Evolutionary conservation across 2,797 vertebrate genomes (phyloP).

Genomic region (Bothrops alternatus): DNA sequence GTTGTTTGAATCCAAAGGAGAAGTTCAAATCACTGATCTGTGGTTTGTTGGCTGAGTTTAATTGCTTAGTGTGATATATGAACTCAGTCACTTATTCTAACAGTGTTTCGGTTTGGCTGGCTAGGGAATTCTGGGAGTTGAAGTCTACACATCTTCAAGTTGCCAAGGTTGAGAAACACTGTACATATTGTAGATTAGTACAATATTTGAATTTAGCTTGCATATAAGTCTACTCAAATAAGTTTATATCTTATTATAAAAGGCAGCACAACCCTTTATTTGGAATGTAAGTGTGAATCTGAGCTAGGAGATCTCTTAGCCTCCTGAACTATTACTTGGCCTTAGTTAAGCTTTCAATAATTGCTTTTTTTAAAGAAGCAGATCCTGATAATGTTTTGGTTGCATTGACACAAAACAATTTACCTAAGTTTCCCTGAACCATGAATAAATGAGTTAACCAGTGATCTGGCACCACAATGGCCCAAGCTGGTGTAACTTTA

Average conservation of each 20-base stretch:
- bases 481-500: not conserved
- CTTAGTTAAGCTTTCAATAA: not conserved
- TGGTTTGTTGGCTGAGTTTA: not conserved
- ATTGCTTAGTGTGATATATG: not conserved
- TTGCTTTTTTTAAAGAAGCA: not conserved
- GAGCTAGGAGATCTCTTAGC: not conserved
- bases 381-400: too few relatives aligned
- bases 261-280: not conserved
- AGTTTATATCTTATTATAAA: not conserved
- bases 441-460: not conserved
- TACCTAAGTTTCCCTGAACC: not conserved
- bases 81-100: not conserved
- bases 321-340: not conserved
- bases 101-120: not conserved
- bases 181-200: not conserved
- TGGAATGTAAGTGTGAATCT: not conserved
- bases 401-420: not conserved
- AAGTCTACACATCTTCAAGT: not conserved
- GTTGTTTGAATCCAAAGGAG: not conserved
- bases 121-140: not conserved
- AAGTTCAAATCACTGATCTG: not conserved
- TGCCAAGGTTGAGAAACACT: not conserved
- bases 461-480: not conserved
- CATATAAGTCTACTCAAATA: not conserved
- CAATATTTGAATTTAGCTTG: not conserved